Base-by-base conservation (phyloP, 2,113 vertebrate genomes). In the Apeltes quadracus region DNA sequence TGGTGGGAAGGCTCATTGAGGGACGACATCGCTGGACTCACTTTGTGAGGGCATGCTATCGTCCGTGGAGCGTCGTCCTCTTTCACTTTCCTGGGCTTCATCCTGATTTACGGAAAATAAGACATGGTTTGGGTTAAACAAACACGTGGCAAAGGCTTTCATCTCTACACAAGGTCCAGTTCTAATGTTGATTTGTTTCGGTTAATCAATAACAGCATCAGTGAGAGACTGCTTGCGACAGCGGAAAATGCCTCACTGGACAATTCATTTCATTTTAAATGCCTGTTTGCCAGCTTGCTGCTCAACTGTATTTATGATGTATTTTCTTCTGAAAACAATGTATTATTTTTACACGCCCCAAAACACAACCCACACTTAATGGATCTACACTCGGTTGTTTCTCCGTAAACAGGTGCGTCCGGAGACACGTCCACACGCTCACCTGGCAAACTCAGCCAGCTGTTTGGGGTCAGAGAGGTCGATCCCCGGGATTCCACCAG, bases 41-140 rank as follows among this genome's bases (percentile, higher is more conserved):
- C 97, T 96, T 99, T 99, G 89, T 99, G 97, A 89, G 97, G 97
- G 87, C 97, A 99, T 59, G 97, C 97, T 96, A 99, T 99, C 87
- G 97, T 99, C 93, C 97, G 94, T 58, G 97, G 97, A 82, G 97
- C 97, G 72, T 98, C 97, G 56, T 98, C 97, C 94, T 99, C 97
- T 94, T 97, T 98, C 86, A 98, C 95, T 95, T 99, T 99, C 87
- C 96, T 95, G 91, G 97, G 97, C 86, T 99, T 99, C 97, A 99
- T 99, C 94, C 97, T 99, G 94, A 29, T 72, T 71, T 7, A 13
- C 7, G 18, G 20, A 22, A 50, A n/a, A 50, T 22, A 50, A 51
- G 3, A 27, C 39, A 48, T 6, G 7, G 15, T 38, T 25, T 54
- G 7, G 5, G 12, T 76, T 16, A 43, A 58, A 67, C 6, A 63